Percentiles rank a stretch among this genome's conserved stretches.
phyloP scores from a whole-genome alignment of 2,888 invertebrate genomes.

The Scaptomyza tumidula region DNA sequence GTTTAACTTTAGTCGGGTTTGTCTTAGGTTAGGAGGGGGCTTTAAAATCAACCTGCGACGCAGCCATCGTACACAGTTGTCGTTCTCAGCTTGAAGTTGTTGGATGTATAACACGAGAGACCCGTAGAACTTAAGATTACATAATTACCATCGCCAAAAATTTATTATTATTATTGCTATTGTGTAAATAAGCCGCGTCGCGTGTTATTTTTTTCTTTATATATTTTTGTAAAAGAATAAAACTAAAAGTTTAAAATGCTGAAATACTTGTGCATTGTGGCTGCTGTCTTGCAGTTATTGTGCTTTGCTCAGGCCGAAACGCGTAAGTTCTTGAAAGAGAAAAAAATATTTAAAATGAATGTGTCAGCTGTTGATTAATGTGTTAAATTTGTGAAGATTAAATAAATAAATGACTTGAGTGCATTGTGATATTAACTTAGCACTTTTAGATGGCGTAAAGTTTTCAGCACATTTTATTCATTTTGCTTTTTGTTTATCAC shows the following conservation, averaged over 20 bases:
- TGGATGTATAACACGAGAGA: conserved; percentile 47
- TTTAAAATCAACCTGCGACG: conserved; percentile 62
- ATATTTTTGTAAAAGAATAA: not conserved
- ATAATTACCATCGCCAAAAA: conserved; percentile 5
- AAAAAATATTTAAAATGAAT: not conserved
- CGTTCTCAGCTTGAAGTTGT: conserved; percentile 61
- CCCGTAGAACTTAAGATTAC: conserved; percentile 11
- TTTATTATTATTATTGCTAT: conserved; percentile 2
- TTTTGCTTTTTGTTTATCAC: not conserved
- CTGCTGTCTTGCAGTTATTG: conserved; percentile 44
- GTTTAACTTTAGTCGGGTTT: conserved; percentile 24
- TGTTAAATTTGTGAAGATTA: not conserved
- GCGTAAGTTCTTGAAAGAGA: conserved; percentile 57
- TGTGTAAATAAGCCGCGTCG: conserved; percentile 5
- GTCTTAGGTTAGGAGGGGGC: conserved; percentile 29
- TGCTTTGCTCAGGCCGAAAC: conserved; percentile 44
- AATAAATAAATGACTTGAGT: not conserved
- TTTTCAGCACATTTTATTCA: not conserved
- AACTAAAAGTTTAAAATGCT: conserved; percentile 44
- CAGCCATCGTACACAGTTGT: conserved; percentile 57
- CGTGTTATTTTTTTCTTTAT: conserved; percentile 11
- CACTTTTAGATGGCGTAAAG: not conserved
- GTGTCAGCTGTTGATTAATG: conserved; percentile 1
- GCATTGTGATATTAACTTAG: not conserved
- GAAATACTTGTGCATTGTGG: conserved; percentile 45